Conservation (phyloP, 92 coral and sea anemone genomes). For the Porites lobata region DNA sequence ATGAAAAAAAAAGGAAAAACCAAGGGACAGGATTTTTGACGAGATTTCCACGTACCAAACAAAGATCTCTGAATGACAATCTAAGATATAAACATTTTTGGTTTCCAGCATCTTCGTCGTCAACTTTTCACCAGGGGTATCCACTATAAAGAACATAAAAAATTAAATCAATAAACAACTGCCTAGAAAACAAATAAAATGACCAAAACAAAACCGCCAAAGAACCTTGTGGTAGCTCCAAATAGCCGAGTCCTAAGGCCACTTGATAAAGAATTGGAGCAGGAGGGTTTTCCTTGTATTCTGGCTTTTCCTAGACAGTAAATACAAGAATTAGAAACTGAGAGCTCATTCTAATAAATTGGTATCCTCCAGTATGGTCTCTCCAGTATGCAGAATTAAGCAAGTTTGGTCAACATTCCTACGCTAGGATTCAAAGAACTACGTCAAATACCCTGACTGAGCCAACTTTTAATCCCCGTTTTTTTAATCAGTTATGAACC, state of each 20-base stretch:
- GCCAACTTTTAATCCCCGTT: too few species aligned
- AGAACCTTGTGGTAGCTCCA: conserved; percentile 97
- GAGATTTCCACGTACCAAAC: conserved; percentile 78
- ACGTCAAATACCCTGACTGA: too few species aligned
- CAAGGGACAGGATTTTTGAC: background rate
- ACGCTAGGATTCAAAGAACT: too few species aligned
- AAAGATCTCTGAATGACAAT: conserved; percentile 92
- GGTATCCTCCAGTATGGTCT: too few species aligned
- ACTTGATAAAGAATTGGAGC: conserved; percentile 95
- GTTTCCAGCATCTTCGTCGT: conserved; percentile 78
- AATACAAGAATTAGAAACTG: background rate
- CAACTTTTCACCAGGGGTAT: conserved; percentile 83
- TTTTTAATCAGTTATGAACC: too few species aligned
- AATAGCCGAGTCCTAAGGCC: conserved; percentile 95
- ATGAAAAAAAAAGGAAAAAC: too few species aligned
- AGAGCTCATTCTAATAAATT: too few species aligned
- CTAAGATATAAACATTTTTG: conserved; percentile 96
- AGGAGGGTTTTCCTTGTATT: conserved; percentile 67
- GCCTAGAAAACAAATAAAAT: background rate
- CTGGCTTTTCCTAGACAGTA: conserved; percentile 68
- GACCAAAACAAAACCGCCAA: background rate
- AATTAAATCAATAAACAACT: background rate
- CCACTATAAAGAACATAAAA: conserved; percentile 59
- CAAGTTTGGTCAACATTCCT: too few species aligned
- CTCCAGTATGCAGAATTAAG: too few species aligned